A percentile compares a stretch with the other conserved stretches of the same genome.
Conservation (phyloP, 2,797 vertebrate genomes). For the Eulemur albifrons region DNA sequence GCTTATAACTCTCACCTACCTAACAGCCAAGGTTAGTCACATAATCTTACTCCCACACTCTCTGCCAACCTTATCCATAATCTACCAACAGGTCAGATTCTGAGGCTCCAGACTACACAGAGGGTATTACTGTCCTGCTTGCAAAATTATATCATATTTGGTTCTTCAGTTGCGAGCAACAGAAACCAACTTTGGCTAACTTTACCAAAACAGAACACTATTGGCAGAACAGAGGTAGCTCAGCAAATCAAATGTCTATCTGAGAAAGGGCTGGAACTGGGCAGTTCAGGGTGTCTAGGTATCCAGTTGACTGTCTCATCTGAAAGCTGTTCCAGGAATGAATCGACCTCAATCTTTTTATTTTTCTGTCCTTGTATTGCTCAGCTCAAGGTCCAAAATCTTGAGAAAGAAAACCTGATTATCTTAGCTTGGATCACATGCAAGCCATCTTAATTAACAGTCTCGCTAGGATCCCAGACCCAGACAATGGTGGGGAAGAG, state of each 20-base stretch:
- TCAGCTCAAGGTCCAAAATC: constrained; percentile 4
- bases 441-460: background rate
- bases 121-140: background rate
- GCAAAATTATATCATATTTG: background rate
- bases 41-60: background rate
- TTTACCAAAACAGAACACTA: background rate
- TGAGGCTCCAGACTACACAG: background rate
- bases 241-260: background rate
- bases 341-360: background rate
- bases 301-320: background rate
- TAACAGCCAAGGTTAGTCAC: background rate
- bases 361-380: background rate
- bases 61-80: background rate
- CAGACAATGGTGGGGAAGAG: background rate
- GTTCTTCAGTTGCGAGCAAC: background rate
- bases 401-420: constrained; percentile 14
- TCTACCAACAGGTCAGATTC: background rate
- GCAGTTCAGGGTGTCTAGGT: background rate
- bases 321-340: background rate
- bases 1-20: background rate
- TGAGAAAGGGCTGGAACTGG: background rate
- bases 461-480: background rate
- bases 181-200: background rate
- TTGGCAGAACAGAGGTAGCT: background rate
- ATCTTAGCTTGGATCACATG: background rate